Percentiles rank a stretch among this genome's conserved stretches.
phyloP scores from a whole-genome alignment of 1,140 invertebrate genomes.

The Brachionus paranguensis region DNA sequence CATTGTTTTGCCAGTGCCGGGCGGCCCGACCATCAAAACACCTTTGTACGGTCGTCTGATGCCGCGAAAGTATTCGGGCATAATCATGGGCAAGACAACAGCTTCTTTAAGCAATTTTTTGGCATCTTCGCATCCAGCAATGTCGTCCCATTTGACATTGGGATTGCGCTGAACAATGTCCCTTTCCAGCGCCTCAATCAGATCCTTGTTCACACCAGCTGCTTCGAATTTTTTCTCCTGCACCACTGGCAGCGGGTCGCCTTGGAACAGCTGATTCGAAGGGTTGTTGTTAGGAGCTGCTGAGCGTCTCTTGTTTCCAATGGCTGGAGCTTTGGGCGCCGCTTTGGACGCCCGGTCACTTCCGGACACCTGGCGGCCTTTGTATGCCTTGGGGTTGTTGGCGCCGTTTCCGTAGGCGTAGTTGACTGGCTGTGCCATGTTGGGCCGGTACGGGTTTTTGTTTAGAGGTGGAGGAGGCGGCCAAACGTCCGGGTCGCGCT shows the following conservation, averaged over 20 bases:
- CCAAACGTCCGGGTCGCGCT: constrained; percentile 67
- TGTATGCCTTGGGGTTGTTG: constrained; percentile 42
- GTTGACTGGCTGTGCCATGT: constrained; percentile 43
- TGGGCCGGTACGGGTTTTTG: constrained; percentile 55
- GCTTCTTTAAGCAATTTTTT: constrained; percentile 92
- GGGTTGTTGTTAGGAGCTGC: background rate
- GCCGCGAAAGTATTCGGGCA: constrained; percentile 97
- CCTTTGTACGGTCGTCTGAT: constrained; percentile 88
- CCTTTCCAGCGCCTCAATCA: constrained; percentile 89
- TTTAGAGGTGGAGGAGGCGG: constrained; percentile 76
- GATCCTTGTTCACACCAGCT: constrained; percentile 76
- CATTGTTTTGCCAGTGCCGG: constrained; percentile 98
- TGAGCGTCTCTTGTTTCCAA: constrained; percentile 40
- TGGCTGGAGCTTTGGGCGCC: constrained; percentile 38
- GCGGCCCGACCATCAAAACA: constrained; percentile 92
- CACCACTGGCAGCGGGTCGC: background rate
- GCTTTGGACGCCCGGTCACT: background rate
- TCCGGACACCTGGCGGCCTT: background rate
- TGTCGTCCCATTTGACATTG: constrained; percentile 88
- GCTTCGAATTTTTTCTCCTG: constrained; percentile 69
- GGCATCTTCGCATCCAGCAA: constrained; percentile 88
- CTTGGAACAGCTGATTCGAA: constrained; percentile 41
- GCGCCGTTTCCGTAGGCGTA: constrained; percentile 46
- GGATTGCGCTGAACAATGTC: constrained; percentile 97
- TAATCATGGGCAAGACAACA: constrained; percentile 91